Conservation (phyloP, 1,140 invertebrate species). For the Drosophila nannoptera region DNA sequence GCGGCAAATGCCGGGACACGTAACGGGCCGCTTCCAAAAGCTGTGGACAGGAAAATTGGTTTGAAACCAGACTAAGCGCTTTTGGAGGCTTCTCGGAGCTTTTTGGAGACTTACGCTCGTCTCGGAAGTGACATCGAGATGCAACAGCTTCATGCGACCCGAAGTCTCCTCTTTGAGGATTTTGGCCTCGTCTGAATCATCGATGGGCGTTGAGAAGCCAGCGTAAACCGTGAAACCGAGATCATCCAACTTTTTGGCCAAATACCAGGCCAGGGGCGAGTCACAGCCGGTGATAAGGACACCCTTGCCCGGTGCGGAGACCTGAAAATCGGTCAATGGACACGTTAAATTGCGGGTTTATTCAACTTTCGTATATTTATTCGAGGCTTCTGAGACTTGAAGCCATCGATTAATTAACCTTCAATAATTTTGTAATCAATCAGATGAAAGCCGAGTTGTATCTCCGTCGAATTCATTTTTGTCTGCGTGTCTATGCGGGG, state of each 20-base stretch:
- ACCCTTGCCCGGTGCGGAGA: conserved; percentile 87
- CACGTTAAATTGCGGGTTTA: neutral
- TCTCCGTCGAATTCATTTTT: neutral
- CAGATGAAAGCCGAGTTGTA: conserved; percentile 17
- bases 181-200: conserved; percentile 84
- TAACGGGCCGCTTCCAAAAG: conserved; percentile 87
- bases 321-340: conserved; percentile 80
- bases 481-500: too few species aligned
- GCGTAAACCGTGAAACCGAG: conserved; percentile 91
- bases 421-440: conserved; percentile 42
- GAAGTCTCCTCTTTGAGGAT: conserved; percentile 87
- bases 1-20: conserved; percentile 87
- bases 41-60: conserved; percentile 65
- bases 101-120: conserved; percentile 80
- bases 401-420: conserved; percentile 26
- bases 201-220: conserved; percentile 84
- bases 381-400: conserved; percentile 14
- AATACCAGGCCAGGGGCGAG: conserved; percentile 86
- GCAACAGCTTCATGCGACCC: conserved; percentile 85
- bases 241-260: conserved; percentile 87
- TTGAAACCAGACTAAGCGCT: conserved; percentile 23
- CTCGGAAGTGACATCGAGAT: conserved; percentile 88
- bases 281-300: conserved; percentile 92
- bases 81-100: conserved; percentile 44
- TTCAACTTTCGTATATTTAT: conserved; percentile 4